Base-by-base conservation (phyloP, 2,797 vertebrate species). In the Meriones psammophilus region DNA sequence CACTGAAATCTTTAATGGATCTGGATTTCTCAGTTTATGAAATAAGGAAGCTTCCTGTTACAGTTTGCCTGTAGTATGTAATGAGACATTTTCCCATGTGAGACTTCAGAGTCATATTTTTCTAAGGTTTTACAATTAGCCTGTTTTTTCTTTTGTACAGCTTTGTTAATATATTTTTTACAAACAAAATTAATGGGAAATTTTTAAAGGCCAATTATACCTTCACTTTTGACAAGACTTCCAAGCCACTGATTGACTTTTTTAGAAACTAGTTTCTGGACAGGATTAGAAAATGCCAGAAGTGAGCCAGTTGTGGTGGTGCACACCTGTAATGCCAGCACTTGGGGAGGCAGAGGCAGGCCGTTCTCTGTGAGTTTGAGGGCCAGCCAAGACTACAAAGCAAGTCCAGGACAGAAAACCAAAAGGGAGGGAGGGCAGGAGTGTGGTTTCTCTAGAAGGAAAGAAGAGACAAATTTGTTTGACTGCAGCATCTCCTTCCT, bases 141-240 rank as follows among this genome's bases (percentile, higher is more conserved):
- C 6, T 87, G 26, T 36, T 62, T 86, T 73, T 94, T 58, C 50
- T 91, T 88, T 92, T 28, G 78, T 94, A 10, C 0, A 84, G 28
- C 8, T 94, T 76, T 81, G 36, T 39, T 88, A 62, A 9, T 88
- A 39, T 84, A 69, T 86, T 84, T 94, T 50, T 96, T 92, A 76
- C 56, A 56, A 86, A n/a, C 22, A 94, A 94, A 73, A 78, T 13
- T 80, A 10, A 54, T n/a, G n/a, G 50, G 33, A 89, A 73, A 89
- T 91, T 77, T 92, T 92, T 12, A 71, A 91, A 79, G 66, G 60
- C 62, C 79, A 39, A 15, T 92, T 86, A 94, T 46, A 17, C 46
- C 26, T 89, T 77, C 81, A 54, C 39, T 81, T 92, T 68, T 92
- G 71, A 39, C 73, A 81, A 85, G 80, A 90, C 71, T 86, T 92